A percentile compares a stretch with the other conserved stretches of the same genome.
Evolutionary conservation across 2,797 vertebrate species (phyloP).

Genomic region (Trachurus trachurus): DNA sequence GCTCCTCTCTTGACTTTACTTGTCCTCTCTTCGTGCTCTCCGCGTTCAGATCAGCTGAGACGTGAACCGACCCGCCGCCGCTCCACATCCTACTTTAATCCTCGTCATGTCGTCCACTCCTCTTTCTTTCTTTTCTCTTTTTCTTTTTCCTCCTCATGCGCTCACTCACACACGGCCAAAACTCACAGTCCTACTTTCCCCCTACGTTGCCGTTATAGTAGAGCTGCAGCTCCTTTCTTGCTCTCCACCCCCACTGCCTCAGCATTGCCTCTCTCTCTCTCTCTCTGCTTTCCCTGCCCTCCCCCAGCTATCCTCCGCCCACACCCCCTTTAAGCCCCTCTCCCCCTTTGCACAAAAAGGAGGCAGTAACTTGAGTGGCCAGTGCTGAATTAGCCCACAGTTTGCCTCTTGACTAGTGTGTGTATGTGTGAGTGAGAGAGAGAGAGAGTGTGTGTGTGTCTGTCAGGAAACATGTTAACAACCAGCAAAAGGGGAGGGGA

Average conservation of each 20-base stretch:
- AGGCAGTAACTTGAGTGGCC: slow-evolving; percentile 80
- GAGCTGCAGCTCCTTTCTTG: slow-evolving; percentile 55
- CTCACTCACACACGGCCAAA: slow-evolving; percentile 29
- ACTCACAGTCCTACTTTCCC: slow-evolving; percentile 51
- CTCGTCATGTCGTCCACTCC: slow-evolving; percentile 14
- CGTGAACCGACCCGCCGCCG: not conserved
- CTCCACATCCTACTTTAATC: slow-evolving; percentile 27
- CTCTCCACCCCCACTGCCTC: slow-evolving; percentile 64
- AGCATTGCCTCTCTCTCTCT: slow-evolving; percentile 28
- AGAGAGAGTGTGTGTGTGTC: slow-evolving; percentile 26
- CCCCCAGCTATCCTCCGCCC: slow-evolving; percentile 60
- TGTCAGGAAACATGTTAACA: slow-evolving; percentile 27
- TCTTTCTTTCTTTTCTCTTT: slow-evolving; percentile 9
- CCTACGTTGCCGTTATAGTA: slow-evolving; percentile 3
- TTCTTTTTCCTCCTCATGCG: slow-evolving; percentile 18
- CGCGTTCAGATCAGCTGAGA: slow-evolving; percentile 20
- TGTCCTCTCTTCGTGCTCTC: slow-evolving; percentile 6
- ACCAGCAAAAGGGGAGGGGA: slow-evolving; percentile 7
- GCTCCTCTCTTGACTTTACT: not conserved
- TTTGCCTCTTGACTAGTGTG: slow-evolving; percentile 55
- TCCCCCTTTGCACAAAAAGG: slow-evolving; percentile 57
- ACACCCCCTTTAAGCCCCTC: slow-evolving; percentile 56
- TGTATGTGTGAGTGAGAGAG: slow-evolving; percentile 37
- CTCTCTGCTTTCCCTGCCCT: slow-evolving; percentile 50
- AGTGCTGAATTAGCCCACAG: slow-evolving; percentile 79